A percentile compares a stretch with the other conserved stretches of the same genome.
phyloP scores from a whole-genome alignment of 2,888 invertebrate species.

The Morpho helenor region DNA sequence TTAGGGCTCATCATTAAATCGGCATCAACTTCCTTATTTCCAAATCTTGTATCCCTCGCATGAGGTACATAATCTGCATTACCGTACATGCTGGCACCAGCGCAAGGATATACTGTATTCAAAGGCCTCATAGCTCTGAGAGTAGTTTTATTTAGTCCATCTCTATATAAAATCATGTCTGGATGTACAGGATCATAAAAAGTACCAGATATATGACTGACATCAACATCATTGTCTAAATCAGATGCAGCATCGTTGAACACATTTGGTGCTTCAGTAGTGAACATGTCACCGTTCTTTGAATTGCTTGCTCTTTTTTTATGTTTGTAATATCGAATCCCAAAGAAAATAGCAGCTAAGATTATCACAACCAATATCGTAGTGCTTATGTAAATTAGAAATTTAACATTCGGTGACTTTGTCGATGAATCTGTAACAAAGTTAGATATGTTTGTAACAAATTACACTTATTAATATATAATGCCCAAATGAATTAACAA shows the following conservation, averaged over 20 bases:
- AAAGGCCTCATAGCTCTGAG: slow-evolving; percentile 67
- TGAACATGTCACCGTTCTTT: slow-evolving; percentile 68
- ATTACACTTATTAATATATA: too few relatives aligned
- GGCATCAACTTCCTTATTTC: slow-evolving; percentile 45
- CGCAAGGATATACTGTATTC: slow-evolving; percentile 65
- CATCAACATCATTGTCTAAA: slow-evolving; percentile 65
- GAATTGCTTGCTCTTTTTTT: slow-evolving; percentile 44
- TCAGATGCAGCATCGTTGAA: slow-evolving; percentile 66
- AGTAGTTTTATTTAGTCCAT: slow-evolving; percentile 58
- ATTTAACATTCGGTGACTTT: slow-evolving; percentile 26
- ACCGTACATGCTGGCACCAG: slow-evolving; percentile 67
- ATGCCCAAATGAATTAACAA: too few relatives aligned
- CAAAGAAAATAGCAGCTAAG: slow-evolving; percentile 30
- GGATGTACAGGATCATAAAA: slow-evolving; percentile 70
- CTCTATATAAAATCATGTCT: slow-evolving; percentile 69
- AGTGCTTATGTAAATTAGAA: slow-evolving; percentile 27
- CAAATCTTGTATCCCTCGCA: slow-evolving; percentile 46
- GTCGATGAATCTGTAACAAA: slow-evolving; percentile 38
- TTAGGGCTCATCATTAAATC: slow-evolving; percentile 63
- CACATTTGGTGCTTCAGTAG: slow-evolving; percentile 66
- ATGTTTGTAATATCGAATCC: slow-evolving; percentile 47
- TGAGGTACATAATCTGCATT: slow-evolving; percentile 58
- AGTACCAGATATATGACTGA: slow-evolving; percentile 69
- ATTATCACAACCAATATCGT: slow-evolving; percentile 24
- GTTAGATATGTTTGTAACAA: not conserved